phyloP scores from a whole-genome alignment of 2,888 invertebrate species.

The Diabrotica balteata region DNA sequence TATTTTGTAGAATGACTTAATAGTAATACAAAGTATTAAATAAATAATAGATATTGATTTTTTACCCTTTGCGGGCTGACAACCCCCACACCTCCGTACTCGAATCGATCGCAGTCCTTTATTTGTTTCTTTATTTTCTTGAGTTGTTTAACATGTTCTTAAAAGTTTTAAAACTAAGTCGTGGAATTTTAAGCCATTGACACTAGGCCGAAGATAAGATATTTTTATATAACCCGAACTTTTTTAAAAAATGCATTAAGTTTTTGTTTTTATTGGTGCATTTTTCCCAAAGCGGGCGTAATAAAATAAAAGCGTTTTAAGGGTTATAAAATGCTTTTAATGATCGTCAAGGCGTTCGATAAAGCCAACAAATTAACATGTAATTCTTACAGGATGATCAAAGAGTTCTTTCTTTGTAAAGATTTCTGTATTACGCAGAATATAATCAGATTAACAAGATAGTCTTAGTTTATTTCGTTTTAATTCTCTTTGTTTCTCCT shows the following conservation, averaged over 20 bases:
- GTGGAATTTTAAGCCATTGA: conserved; percentile 47
- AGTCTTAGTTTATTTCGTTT: too few relatives aligned
- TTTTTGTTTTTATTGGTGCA: conserved; percentile 51
- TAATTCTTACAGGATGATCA: conserved; percentile 10
- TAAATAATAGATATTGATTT: neutral
- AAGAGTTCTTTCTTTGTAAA: too few relatives aligned
- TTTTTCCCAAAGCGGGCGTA: conserved; percentile 32
- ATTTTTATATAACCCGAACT: conserved; percentile 41
- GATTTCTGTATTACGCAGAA: too few relatives aligned
- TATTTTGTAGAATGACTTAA: too few relatives aligned
- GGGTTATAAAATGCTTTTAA: conserved; percentile 39
- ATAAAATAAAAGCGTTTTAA: conserved; percentile 42
- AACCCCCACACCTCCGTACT: neutral
- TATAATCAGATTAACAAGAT: too few relatives aligned
- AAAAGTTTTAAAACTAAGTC: conserved; percentile 43
- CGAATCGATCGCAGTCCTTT: conserved; percentile 22
- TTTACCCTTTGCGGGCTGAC: neutral
- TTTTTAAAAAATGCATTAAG: conserved; percentile 50
- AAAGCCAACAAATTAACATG: conserved; percentile 28
- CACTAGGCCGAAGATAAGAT: conserved; percentile 42
- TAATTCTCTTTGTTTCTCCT: too few relatives aligned
- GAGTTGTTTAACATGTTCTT: conserved; percentile 48
- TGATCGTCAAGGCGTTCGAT: conserved; percentile 34
- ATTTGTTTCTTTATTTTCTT: conserved; percentile 37
- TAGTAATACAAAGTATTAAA: conserved; percentile 12